Conservation (phyloP, 1,140 invertebrate species). For the Zaprionus gabonicus region DNA sequence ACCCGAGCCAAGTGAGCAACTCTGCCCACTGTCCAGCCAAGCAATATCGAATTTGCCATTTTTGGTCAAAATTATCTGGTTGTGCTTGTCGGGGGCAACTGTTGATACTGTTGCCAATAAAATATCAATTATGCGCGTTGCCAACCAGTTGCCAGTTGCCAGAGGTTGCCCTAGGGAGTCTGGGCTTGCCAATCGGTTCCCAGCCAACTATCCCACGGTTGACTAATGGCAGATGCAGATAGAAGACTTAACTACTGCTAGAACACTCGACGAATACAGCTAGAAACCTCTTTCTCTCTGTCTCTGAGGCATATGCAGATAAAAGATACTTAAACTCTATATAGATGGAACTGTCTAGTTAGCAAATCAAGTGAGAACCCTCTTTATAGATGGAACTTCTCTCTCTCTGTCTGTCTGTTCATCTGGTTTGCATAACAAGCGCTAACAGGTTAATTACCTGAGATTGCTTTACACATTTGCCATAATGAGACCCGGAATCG, state of each 20-base stretch:
- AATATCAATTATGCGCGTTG: slow-evolving; percentile 64
- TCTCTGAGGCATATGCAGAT: slow-evolving; percentile 14
- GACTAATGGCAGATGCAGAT: slow-evolving; percentile 33
- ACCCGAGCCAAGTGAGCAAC: slow-evolving; percentile 48
- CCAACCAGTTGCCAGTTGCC: background rate
- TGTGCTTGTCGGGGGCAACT: slow-evolving; percentile 55
- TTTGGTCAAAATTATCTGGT: slow-evolving; percentile 72
- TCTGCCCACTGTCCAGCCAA: slow-evolving; percentile 7
- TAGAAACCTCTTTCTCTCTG: no score
- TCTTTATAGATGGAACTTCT: background rate
- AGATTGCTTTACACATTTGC: slow-evolving; percentile 59
- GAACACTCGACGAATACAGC: no score
- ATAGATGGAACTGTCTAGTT: background rate
- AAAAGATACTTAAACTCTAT: background rate
- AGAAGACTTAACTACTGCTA: background rate
- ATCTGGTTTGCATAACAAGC: slow-evolving; percentile 74
- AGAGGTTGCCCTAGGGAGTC: slow-evolving; percentile 11
- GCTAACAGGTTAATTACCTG: slow-evolving; percentile 75
- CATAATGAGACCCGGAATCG: slow-evolving; percentile 26
- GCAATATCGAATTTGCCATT: slow-evolving; percentile 74
- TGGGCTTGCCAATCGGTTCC: slow-evolving; percentile 21
- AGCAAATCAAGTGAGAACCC: background rate
- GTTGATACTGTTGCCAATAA: slow-evolving; percentile 71
- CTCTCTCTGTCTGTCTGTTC: background rate
- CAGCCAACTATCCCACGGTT: slow-evolving; percentile 53